Evolutionary conservation across 37 sponge, comb jelly and placozoan genomes (phyloP), one percentile per base, ranked within the genome.

Genomic region (Cliona cf. orientalis): DNA sequence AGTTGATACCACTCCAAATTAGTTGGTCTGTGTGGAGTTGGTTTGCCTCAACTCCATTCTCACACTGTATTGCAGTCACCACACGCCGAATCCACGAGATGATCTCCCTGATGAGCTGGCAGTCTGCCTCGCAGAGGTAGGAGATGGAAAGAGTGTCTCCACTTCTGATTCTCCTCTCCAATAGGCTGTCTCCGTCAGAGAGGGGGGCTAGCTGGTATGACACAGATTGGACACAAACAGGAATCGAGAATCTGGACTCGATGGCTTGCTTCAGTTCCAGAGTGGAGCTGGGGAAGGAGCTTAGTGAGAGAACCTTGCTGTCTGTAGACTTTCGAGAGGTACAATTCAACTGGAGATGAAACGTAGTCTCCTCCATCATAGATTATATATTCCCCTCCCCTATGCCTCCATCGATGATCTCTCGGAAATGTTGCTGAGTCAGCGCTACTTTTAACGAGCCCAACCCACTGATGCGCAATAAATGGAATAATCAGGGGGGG

Each of bases 261-360:
- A 56, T 46, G 7, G 58, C 36, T 74, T 55, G 6, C 37, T 74
- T 74, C 2, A 74, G 49, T 7, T 53, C 58, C 38, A 56, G 74
- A 25, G 57, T 38, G n/a, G 74, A 46, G 19, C 32, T 7, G 17
- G 74, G 74, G 33, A 53, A 28, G 58, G 58, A 25, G 21, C 9
- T 2, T 3, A 74, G 56, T 44, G 17, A 25, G 49, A 74, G 58
- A 2, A 26, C 9, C 22, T 74, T 74, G 6, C 6, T 28, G 2
- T 53, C 59, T 23, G 38, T 53, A 37, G 35, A 29, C 7, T 67
- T 12, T 17, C 68, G 35, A 34, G 68, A 29, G 39, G 33, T 12
- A 35, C 68, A 67, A 40, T 67, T 36, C 68, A 67, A 67, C 39
- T 67, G 38, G 37, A 67, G 68, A 17, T 67, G 32, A 19, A 67